Evolutionary conservation across 2,888 invertebrate species (phyloP), one percentile per base, ranked within the genome.

Genomic region (Timema podura): DNA sequence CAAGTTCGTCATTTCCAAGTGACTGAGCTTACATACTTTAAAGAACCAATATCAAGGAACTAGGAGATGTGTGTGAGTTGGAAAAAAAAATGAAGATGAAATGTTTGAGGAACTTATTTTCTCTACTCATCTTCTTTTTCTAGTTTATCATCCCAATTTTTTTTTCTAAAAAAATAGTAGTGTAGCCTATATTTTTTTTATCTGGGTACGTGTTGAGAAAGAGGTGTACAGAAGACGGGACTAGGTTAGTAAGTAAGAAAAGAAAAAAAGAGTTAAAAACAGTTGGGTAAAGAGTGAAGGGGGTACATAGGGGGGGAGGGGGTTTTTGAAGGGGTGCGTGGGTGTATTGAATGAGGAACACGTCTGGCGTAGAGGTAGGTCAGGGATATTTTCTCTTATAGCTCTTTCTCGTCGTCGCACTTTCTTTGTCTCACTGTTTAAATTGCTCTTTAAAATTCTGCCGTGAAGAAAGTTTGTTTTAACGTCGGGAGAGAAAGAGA

Each of bases 371-470:
- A 61, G 45, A 45, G 61, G 61, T 61, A 61, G 61, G 61, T 61
- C 61, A 45, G 44, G 61, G 61, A 61, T 61, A 30, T 30, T 30
- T 30, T 30, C 47, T 44, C 64, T 9, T n/a, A 51, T 54, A 15
- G 15, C 64, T 48, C 54, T 15, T 6, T n/a, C 47, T 16, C 47
- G 30, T 48, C 30, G 30, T 30, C 30, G 1, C 30, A 30, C 3
- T 30, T 30, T 70, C 70, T 70, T 64, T 68, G 67, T 68, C 68
- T 65, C 65, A 30, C 70, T 70, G 70, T 70, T 70, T 70, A 73
- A 73, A 73, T 73, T 73, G 73, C 73, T 73, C 73, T 73, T 73
- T 71, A 73, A 73, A 73, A 73, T 73, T 73, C 73, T 71, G 71
- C 68, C 69, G 71, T 65, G 71, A 67, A 71, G 71, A 73, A 73